Evolutionary conservation across 1,140 invertebrate genomes (phyloP), one percentile per base, ranked within the genome.

Genomic region (Papilio xuthus): DNA sequence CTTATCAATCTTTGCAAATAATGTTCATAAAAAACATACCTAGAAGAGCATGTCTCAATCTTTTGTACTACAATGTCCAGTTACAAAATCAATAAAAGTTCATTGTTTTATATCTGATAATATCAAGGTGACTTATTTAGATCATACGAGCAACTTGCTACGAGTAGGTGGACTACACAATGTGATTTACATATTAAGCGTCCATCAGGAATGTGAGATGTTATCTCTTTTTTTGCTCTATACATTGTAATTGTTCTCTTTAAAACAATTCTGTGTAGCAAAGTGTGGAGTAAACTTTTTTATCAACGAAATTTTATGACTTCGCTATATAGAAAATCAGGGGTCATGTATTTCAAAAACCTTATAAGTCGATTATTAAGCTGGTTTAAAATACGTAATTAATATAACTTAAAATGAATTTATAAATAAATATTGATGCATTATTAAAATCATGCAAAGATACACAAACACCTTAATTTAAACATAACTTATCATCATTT

Each of bases 121-220:
- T 60, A 60, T 60, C 23, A 60, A 60, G 56, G 56, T 60, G 26
- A 60, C 56, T 23, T 26, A 56, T 56, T 56, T 10, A 60, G 56
- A 26, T 26, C 12, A 9, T 26, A 60, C 12, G 23, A 23, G 56
- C 56, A 60, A 60, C 20, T 60, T 60, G 56, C 23, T 60, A 13
- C 56, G 56, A 60, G 56, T 60, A 60, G 56, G 56, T 60, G 56
- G 56, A 60, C 56, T 20, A 60, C 56, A 60, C 56, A 60, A 60
- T 60, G 56, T 60, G 10, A 60, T 60, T 60, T 60, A 60, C 56
- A 60, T 56, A 56, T 37, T 60, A 60, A 60, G 56, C 10, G 56
- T 23, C 23, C 20, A 9, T 60, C 56, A 60, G 23, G 56, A 60
- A 60, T 60, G 56, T 28, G 56, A 60, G 56, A 60, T 60, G 56